Evolutionary conservation across 2,888 invertebrate genomes (phyloP), one percentile per base, ranked within the genome.

Genomic region (Dynastes hyllus): DNA sequence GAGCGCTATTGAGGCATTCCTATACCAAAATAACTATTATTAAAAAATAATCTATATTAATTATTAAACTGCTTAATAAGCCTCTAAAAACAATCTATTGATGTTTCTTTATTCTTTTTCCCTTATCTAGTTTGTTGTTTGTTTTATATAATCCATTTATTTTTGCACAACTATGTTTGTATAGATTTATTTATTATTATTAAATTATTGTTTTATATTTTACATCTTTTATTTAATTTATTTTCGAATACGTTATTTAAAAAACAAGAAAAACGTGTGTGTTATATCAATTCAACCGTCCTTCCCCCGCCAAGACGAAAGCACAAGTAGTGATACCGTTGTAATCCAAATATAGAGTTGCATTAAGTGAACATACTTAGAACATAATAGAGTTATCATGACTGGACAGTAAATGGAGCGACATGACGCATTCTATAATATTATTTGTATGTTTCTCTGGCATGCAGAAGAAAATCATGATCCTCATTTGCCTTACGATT

Each of bases 401-500:
- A 82, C 83, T 81, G 80, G 80, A 67, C 75, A 78, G 63, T 53
- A 75, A 27, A 75, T 45, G 63, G 61, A 75, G 61, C 55, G 5
- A 50, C 22, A 69, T 69, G 69, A 69, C 61, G 77, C 76, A 79
- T 76, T 76, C 67, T 78, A 66, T 79, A 80, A 81, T 76, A 71
- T 77, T 79, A 58, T 79, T 76, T 79, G 71, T 80, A 73, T 80
- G 58, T 79, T 73, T 78, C 70, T 78, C 70, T 78, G 61, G 81
- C 80, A 83, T 83, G 83, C 85, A 86, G 86, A 86, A 86, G 86
- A 86, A 86, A 84, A 86, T 86, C 83, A 86, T 86, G 84, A 96
- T 96, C 93, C 93, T 95, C 91, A 93, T 96, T 92, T 96, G 96
- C 92, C 93, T 96, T 91, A 93, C 95, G 90, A 93, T 96, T 90